phyloP scores from a whole-genome alignment of 2,888 invertebrate species.

The Epinotia ramella region DNA sequence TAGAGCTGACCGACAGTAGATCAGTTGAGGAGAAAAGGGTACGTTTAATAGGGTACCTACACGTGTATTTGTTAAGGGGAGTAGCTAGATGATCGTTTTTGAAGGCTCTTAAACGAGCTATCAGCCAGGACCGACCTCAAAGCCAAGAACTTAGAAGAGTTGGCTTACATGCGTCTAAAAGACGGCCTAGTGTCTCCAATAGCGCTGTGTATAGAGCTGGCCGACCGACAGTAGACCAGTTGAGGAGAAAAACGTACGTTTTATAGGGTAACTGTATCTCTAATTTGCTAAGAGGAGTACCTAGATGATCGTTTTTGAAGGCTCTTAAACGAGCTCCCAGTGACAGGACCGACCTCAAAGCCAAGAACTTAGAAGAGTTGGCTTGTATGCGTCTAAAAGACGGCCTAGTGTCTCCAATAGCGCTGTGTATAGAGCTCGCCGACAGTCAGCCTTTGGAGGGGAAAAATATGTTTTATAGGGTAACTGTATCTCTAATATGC shows the following conservation, averaged over 20 bases:
- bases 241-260: constrained; percentile 55
- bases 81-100: too few relatives aligned
- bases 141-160: constrained; percentile 70
- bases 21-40: constrained; percentile 56
- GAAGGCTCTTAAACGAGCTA: too few relatives aligned
- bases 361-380: constrained; percentile 68
- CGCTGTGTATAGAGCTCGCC: constrained; percentile 69
- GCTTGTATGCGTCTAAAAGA: constrained; percentile 73
- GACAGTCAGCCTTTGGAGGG: constrained; percentile 60
- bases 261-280: neutral
- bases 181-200: constrained; percentile 70
- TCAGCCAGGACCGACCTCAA: constrained; percentile 65
- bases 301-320: too few relatives aligned
- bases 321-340: too few relatives aligned
- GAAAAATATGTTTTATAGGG: constrained; percentile 48
- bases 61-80: too few relatives aligned
- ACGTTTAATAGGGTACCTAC: neutral
- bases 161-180: constrained; percentile 70
- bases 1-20: constrained; percentile 65
- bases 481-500: too few relatives aligned
- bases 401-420: constrained; percentile 66
- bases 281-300: too few relatives aligned
- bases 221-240: constrained; percentile 61
- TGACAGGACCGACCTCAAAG: too few relatives aligned
- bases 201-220: constrained; percentile 69